These are phyloP conservation scores for Nerophis ophidion DNA, from an alignment of 2,113 vertebrate species.

Conservation along the genomic window DNA sequence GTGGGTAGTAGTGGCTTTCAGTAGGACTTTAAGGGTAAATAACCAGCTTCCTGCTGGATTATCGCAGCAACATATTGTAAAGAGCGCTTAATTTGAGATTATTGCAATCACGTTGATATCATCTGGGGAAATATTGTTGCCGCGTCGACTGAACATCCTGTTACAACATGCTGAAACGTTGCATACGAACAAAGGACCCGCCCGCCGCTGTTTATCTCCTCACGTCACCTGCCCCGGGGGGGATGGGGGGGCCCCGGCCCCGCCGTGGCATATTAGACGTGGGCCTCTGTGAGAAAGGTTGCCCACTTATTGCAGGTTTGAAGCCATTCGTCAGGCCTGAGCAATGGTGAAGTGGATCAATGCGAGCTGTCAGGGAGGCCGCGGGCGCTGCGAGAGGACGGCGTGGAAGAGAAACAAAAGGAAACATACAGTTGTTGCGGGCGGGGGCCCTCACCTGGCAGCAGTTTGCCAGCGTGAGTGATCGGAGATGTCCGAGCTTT, in stretches of 20 bases:
- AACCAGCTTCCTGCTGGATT: background rate
- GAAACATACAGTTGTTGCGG: constrained; percentile 54
- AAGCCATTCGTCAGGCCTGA: constrained; percentile 59
- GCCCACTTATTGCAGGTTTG: constrained; percentile 53
- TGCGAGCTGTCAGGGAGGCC: constrained; percentile 54
- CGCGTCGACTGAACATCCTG: constrained; percentile 18
- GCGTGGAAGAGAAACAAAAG: constrained; percentile 52
- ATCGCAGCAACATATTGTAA: background rate
- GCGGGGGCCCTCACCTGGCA: constrained; percentile 34
- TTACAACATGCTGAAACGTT: constrained; percentile 33
- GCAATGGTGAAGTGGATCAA: constrained; percentile 65
- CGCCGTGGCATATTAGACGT: constrained; percentile 42
- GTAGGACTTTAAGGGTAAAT: constrained; percentile 1
- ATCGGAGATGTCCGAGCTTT: constrained; percentile 41
- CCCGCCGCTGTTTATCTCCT: background rate
- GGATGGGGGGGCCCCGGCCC: background rate
- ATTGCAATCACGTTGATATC: background rate
- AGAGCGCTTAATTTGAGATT: background rate
- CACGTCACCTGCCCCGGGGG: background rate
- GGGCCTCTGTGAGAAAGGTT: constrained; percentile 51
- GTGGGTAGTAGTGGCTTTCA: too few relatives aligned
- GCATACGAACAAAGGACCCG: background rate
- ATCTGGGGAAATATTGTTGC: constrained; percentile 14
- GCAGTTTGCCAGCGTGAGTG: constrained; percentile 49
- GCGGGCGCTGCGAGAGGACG: constrained; percentile 39